These are phyloP conservation scores for Ostrea denselamellosa DNA, from an alignment of 1,140 invertebrate genomes.

Conservation along the genomic window DNA sequence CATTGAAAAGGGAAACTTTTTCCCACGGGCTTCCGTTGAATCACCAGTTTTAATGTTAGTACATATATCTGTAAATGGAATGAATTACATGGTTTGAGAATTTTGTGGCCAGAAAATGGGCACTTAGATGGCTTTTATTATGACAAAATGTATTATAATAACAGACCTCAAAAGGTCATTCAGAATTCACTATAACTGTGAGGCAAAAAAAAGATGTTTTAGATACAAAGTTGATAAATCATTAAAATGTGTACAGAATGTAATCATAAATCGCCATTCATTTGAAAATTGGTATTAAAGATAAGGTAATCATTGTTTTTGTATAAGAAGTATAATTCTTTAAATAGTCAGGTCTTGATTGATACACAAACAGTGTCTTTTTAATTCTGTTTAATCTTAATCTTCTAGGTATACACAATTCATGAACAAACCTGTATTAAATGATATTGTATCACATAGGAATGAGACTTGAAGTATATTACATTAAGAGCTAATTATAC, in stretches of 20 bases:
- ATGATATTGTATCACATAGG: background rate
- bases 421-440: background rate
- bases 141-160: slow-evolving; percentile 27
- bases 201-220: background rate
- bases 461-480: background rate
- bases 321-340: background rate
- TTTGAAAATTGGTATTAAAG: background rate
- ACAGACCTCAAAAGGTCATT: slow-evolving; percentile 7
- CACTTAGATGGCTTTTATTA: slow-evolving; percentile 9
- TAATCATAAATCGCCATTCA: background rate
- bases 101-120: slow-evolving; percentile 11
- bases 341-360: background rate
- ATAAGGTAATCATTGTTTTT: background rate
- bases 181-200: background rate
- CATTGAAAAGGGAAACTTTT: background rate
- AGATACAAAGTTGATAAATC: background rate
- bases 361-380: background rate
- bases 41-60: background rate
- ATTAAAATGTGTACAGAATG: background rate
- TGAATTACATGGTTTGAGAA: slow-evolving; percentile 15
- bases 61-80: background rate
- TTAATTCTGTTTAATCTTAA: slow-evolving; percentile 18
- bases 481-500: background rate
- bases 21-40: background rate
- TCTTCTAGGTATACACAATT: background rate